Evolutionary conservation across 2,797 vertebrate species (phyloP), one percentile per base, ranked within the genome.

Genomic region (Geotrypetes seraphini): DNA sequence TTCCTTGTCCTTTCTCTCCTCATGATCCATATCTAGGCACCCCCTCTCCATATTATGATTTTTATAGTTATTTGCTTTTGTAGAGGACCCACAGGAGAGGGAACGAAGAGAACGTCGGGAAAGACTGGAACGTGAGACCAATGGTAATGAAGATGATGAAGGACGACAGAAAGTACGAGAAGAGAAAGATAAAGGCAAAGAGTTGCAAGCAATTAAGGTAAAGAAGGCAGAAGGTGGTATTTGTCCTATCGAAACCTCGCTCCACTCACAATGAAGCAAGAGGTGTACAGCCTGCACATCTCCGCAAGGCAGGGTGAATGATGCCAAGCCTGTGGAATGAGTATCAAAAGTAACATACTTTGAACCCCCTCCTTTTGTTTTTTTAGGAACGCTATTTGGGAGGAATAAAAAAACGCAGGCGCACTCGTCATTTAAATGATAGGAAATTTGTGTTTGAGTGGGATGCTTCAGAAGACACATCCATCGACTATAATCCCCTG

Each of bases 371-470:
- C 10, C 30, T 19, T n/a, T 0, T 4, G 21, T 16, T 1, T 12
- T 19, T 33, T 7, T 61, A 98, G 95, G 94, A 98, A 33, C 90
- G 94, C 5, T 97, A 96, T 57, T 77, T 97, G 5, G 94, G 95
- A 0, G 92, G 94, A 4, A 53, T 92, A 57, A 97, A 97, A 78
- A 98, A 97, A 63, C 84, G 95, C 8, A 69, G 92, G n/a, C 75
- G 94, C 24, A 96, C 94, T 2, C 86, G 94, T 19, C 94, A 97
- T 68, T 75, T 98, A 22, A 98, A 98, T 1, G 95, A 98, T 73
- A 86, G 95, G 47, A 98, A 98, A 67, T 98, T 97, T 28, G 95
- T 98, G 33, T 98, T 98, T 2, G 95, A 98, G 68, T 98, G 95
- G 95, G 95, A 98, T 1, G 95, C 94, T 0, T 96, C 92, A 0